Conservation (phyloP, 35 echinoderm and acorn worm species). For the Holothuria glaberrima region DNA sequence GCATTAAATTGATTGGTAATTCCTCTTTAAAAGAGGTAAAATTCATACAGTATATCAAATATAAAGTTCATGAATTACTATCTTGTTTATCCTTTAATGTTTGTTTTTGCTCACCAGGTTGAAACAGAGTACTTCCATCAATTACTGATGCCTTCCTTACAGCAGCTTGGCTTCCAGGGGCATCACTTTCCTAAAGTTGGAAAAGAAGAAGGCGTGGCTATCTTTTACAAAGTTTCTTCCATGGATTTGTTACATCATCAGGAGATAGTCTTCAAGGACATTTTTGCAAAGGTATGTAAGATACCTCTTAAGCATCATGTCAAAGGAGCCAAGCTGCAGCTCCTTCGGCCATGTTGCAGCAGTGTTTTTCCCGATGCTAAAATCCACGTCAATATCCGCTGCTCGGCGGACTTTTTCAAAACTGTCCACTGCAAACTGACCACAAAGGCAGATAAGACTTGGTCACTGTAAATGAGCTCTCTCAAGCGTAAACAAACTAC, state of each 20-base stretch:
- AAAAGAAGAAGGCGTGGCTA: constrained; percentile 60
- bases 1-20: neutral
- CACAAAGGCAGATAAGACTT: too few relatives aligned
- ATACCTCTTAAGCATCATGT: neutral
- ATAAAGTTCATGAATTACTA: neutral
- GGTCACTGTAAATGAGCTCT: too few relatives aligned
- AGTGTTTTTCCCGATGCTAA: too few relatives aligned
- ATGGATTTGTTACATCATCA: constrained; percentile 50
- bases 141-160: constrained; percentile 36
- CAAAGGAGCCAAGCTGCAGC: too few relatives aligned
- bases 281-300: constrained; percentile 59
- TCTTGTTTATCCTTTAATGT: neutral
- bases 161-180: constrained; percentile 53
- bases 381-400: too few relatives aligned
- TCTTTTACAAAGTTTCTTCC: constrained; percentile 48
- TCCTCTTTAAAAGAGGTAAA: too few relatives aligned
- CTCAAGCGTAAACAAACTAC: too few relatives aligned
- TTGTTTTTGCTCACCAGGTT: constrained; percentile 48
- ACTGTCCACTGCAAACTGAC: too few relatives aligned
- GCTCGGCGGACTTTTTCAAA: too few relatives aligned
- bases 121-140: constrained; percentile 63
- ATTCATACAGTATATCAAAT: neutral
- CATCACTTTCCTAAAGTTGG: constrained; percentile 52
- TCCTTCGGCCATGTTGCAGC: too few relatives aligned
- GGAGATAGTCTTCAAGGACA: constrained; percentile 65